Percentiles rank a stretch among this genome's conserved stretches.
These are phyloP conservation scores for Passer montanus DNA, from an alignment of 2,113 vertebrate genomes.

Conservation along the genomic window DNA sequence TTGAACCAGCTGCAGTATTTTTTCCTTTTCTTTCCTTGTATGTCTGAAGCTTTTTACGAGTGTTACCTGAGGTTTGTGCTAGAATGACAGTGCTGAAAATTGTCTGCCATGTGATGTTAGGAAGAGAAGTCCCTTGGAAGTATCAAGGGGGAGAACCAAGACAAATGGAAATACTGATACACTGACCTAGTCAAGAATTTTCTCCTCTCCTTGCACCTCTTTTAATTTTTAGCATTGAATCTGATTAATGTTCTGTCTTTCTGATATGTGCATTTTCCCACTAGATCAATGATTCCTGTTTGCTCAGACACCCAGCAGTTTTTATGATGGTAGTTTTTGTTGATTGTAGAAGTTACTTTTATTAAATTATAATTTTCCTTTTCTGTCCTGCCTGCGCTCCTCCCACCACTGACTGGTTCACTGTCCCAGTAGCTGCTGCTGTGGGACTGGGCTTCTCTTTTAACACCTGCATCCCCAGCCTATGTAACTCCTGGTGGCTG, in stretches of 20 bases:
- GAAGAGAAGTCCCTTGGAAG: neutral
- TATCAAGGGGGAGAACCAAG: neutral
- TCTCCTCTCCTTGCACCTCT: neutral
- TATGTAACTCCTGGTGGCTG: neutral
- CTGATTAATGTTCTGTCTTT: neutral
- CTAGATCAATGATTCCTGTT: neutral
- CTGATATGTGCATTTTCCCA: neutral
- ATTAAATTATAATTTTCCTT: neutral
- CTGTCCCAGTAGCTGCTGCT: neutral
- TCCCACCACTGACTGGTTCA: neutral
- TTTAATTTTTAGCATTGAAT: neutral
- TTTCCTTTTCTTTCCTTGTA: neutral
- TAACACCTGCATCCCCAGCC: neutral
- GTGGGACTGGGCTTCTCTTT: neutral
- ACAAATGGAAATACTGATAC: neutral
- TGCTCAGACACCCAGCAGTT: neutral
- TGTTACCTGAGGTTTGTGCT: neutral
- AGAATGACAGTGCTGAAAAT: neutral
- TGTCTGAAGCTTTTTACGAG: neutral
- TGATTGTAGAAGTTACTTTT: neutral
- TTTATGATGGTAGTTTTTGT: neutral
- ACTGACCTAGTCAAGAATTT: neutral
- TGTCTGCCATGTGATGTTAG: neutral
- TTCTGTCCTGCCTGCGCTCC: neutral
- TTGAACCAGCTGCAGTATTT: neutral